Conservation (phyloP, 2,113 vertebrate genomes). For the Irena cyanogastra region DNA sequence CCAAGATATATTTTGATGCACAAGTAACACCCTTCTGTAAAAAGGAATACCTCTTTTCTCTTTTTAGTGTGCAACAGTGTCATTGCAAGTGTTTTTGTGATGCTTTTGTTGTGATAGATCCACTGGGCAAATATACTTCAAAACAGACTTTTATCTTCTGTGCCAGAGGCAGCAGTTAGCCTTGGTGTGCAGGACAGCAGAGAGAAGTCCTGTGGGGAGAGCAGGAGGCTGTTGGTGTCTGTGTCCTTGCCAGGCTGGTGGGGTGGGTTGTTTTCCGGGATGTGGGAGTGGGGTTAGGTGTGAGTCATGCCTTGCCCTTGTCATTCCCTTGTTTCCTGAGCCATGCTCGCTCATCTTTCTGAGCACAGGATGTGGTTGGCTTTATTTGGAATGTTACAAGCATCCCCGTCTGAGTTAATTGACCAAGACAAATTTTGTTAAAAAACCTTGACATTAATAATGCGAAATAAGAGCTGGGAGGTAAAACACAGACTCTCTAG, state of each 20-base stretch:
- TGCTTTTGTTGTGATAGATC: not conserved
- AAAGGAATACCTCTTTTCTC: not conserved
- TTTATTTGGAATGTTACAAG: constrained; percentile 63
- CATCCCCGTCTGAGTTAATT: constrained; percentile 56
- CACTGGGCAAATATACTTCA: not conserved
- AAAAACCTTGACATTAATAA: constrained; percentile 66
- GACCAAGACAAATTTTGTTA: constrained; percentile 70
- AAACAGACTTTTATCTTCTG: not conserved
- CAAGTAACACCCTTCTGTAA: not conserved
- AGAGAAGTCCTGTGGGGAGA: not conserved
- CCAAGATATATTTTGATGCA: not conserved
- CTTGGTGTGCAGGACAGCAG: not conserved
- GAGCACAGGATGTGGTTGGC: constrained; percentile 43
- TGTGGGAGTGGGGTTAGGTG: not conserved
- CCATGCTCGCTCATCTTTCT: not conserved
- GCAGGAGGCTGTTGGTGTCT: not conserved
- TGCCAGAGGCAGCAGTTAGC: not conserved
- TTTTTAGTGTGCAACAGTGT: not conserved
- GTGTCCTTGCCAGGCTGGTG: not conserved
- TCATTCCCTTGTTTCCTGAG: constrained; percentile 13
- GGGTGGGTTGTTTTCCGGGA: not conserved
- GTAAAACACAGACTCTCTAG: constrained; percentile 21
- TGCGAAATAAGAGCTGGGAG: constrained; percentile 56
- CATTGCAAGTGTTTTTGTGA: not conserved
- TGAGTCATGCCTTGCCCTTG: constrained; percentile 22